Conservation (phyloP, 2,113 vertebrate genomes). For the Pteropus alecto region DNA sequence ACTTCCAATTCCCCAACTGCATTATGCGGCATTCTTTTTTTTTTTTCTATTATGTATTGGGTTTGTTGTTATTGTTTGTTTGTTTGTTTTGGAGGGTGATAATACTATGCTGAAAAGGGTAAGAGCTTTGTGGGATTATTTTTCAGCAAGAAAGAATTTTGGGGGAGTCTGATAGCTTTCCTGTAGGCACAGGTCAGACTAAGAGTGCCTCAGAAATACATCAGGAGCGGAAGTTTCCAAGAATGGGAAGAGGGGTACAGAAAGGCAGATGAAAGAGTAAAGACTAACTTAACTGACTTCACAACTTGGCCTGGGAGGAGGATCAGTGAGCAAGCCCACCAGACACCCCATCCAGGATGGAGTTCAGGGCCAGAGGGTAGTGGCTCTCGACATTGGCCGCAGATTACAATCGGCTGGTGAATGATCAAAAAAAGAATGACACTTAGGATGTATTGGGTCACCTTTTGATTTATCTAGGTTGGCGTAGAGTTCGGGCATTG, state of each 20-base stretch:
- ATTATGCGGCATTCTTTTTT: background rate
- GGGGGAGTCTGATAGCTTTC: background rate
- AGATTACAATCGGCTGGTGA: background rate
- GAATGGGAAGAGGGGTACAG: background rate
- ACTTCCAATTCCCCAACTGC: background rate
- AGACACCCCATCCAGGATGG: rapidly evolving
- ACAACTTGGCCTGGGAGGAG: background rate
- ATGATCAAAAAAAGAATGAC: background rate
- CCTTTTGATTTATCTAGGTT: background rate
- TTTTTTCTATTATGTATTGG: background rate
- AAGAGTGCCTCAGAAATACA: background rate
- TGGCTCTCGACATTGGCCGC: rapidly evolving
- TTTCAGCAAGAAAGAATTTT: background rate
- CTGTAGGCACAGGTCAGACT: background rate
- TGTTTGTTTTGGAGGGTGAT: background rate
- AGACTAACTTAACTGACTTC: background rate
- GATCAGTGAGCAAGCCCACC: background rate
- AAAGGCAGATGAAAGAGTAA: background rate
- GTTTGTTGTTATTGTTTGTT: background rate
- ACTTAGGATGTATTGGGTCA: background rate
- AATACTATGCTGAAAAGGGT: background rate
- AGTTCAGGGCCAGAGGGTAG: too few relatives aligned
- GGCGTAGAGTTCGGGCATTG: background rate
- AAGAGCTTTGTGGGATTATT: background rate
- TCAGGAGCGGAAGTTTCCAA: background rate